A percentile compares a stretch with the other conserved stretches of the same genome.
phyloP scores from a whole-genome alignment of 2,797 vertebrate species.

The Epinephelus awoara region DNA sequence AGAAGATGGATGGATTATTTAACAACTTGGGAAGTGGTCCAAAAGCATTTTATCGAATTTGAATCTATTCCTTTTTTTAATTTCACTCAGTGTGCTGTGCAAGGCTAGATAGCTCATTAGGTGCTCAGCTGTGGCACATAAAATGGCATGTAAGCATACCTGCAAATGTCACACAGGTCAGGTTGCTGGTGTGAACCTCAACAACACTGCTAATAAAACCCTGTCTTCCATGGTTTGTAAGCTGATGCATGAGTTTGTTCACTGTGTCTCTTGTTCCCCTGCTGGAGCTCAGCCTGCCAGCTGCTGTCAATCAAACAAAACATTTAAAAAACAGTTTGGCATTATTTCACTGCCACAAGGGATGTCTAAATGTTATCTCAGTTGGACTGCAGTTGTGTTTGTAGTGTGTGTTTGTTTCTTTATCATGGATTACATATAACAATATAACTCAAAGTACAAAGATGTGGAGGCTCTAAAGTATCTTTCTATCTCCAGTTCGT shows the following conservation, averaged over 20 bases:
- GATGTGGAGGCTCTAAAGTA: neutral
- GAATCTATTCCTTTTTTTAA: too few species aligned
- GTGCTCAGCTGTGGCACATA: neutral
- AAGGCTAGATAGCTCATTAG: neutral
- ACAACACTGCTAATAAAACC: neutral
- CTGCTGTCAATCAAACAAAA: too few species aligned
- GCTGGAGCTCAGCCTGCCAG: too few species aligned
- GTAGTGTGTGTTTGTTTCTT: neutral
- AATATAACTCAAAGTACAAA: neutral
- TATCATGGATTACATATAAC: neutral
- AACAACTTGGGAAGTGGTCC: neutral
- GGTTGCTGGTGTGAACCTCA: too few species aligned
- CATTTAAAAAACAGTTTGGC: too few species aligned
- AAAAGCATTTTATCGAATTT: neutral
- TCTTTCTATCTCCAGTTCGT: constrained; percentile 59
- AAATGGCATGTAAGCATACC: too few species aligned
- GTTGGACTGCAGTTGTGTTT: neutral
- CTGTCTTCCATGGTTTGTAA: neutral
- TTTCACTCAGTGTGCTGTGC: too few species aligned
- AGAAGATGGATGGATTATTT: too few species aligned
- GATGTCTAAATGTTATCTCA: neutral
- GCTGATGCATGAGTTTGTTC: neutral
- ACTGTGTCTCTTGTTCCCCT: neutral
- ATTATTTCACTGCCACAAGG: neutral
- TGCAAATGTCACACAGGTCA: too few species aligned